Conservation (phyloP, 92 coral and sea anemone genomes). For the Porites evermanni region DNA sequence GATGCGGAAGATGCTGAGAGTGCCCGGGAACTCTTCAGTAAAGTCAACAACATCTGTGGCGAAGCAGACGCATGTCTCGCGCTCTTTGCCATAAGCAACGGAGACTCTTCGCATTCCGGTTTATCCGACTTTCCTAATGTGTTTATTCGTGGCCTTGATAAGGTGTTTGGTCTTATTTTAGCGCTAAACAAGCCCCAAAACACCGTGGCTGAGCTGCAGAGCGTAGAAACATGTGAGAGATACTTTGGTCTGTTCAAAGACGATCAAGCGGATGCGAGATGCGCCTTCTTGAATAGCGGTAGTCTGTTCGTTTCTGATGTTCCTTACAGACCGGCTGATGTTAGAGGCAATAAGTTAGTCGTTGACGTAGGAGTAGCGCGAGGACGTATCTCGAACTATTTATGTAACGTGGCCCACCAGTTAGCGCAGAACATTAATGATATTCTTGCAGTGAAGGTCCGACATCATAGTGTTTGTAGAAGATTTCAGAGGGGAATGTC, state of each 20-base stretch:
- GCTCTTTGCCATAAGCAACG: constrained; percentile 30
- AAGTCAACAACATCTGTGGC: constrained; percentile 62
- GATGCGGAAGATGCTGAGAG: constrained; percentile 46
- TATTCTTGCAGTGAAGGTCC: neutral
- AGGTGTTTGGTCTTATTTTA: constrained; percentile 53
- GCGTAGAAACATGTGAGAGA: constrained; percentile 68
- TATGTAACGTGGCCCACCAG: constrained; percentile 46
- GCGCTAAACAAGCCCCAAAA: constrained; percentile 68
- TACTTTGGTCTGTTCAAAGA: constrained; percentile 70
- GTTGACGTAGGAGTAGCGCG: constrained; percentile 58
- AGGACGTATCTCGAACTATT: constrained; percentile 50
- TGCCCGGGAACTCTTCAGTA: constrained; percentile 63
- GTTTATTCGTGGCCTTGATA: constrained; percentile 38
- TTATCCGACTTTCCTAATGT: constrained; percentile 22
- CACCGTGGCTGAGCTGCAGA: constrained; percentile 61
- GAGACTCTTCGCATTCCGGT: constrained; percentile 12
- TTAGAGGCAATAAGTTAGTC: constrained; percentile 40
- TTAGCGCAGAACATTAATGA: constrained; percentile 36
- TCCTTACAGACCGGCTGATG: constrained; percentile 25
- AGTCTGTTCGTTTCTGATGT: constrained; percentile 48
- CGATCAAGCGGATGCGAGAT: constrained; percentile 54
- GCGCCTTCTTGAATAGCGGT: constrained; percentile 58
- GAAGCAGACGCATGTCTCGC: constrained; percentile 60
- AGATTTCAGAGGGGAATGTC: constrained; percentile 47
- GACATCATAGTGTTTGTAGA: constrained; percentile 44